phyloP scores from a whole-genome alignment of 2,888 invertebrate genomes.

The Ceriagrion tenellum region DNA sequence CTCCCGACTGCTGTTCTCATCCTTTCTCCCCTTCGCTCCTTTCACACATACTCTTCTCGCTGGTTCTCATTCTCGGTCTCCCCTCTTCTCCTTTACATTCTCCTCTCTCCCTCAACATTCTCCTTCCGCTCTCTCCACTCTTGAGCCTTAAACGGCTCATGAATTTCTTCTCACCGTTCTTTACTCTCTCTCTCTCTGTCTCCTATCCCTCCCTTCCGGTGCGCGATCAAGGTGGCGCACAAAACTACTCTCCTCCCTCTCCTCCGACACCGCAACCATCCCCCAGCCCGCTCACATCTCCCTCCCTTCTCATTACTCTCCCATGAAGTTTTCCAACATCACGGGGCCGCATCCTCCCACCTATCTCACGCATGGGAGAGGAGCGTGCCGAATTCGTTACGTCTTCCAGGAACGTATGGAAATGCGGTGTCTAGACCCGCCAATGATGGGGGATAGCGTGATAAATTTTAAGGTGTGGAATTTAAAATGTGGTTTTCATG shows the following conservation, averaged over 20 bases:
- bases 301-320: background rate
- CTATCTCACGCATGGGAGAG: background rate
- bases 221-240: background rate
- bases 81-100: background rate
- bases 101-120: no score
- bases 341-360: background rate
- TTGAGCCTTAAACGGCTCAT: conserved; percentile 20
- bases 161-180: background rate
- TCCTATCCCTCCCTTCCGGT: background rate
- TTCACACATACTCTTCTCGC: background rate
- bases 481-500: background rate
- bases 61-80: background rate
- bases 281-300: background rate
- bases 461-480: background rate
- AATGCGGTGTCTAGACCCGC: background rate
- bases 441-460: background rate
- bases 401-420: background rate
- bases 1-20: no score
- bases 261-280: background rate
- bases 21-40: background rate
- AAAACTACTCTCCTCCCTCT: background rate
- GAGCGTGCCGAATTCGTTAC: background rate
- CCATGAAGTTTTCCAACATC: background rate
- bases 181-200: background rate
- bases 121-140: background rate